A percentile compares a stretch with the other conserved stretches of the same genome.
phyloP scores from a whole-genome alignment of 2,797 vertebrate species.

The Denticeps clupeoides region DNA sequence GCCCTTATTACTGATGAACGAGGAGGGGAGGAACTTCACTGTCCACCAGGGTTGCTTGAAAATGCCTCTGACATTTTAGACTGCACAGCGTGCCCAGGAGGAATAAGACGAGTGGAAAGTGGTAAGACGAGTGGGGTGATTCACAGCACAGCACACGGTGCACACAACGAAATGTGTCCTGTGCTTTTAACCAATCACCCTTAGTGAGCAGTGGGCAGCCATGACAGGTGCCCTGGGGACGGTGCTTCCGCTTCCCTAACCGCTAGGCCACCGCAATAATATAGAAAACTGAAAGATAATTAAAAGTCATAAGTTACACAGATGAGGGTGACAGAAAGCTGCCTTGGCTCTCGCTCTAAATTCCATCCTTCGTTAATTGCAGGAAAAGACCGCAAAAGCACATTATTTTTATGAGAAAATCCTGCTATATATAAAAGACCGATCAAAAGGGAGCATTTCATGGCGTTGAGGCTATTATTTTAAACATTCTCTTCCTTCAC shows the following conservation, averaged over 20 bases:
- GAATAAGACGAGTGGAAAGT: too few relatives aligned
- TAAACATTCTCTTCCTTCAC: slow-evolving; percentile 41
- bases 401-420: slow-evolving; percentile 55
- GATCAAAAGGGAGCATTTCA: slow-evolving; percentile 38
- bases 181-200: too few relatives aligned
- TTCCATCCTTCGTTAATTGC: slow-evolving; percentile 57
- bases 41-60: too few relatives aligned
- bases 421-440: slow-evolving; percentile 59
- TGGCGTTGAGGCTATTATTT: slow-evolving; percentile 41
- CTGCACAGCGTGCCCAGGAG: too few relatives aligned
- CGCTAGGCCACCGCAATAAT: slow-evolving; percentile 36
- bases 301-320: slow-evolving; percentile 53
- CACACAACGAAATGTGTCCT: too few relatives aligned
- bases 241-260: too few relatives aligned
- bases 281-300: slow-evolving; percentile 36
- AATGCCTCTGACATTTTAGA: too few relatives aligned
- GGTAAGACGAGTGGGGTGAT: too few relatives aligned
- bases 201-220: too few relatives aligned
- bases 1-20: slow-evolving; percentile 64
- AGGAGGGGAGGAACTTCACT: slow-evolving; percentile 55
- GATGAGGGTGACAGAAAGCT: slow-evolving; percentile 23
- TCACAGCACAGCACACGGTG: too few relatives aligned
- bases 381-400: slow-evolving; percentile 55
- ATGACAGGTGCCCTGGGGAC: too few relatives aligned
- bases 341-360: slow-evolving; percentile 49